These are phyloP conservation scores for Ctenopoma multispine DNA, from an alignment of 2,797 vertebrate species.

Conservation along the genomic window DNA sequence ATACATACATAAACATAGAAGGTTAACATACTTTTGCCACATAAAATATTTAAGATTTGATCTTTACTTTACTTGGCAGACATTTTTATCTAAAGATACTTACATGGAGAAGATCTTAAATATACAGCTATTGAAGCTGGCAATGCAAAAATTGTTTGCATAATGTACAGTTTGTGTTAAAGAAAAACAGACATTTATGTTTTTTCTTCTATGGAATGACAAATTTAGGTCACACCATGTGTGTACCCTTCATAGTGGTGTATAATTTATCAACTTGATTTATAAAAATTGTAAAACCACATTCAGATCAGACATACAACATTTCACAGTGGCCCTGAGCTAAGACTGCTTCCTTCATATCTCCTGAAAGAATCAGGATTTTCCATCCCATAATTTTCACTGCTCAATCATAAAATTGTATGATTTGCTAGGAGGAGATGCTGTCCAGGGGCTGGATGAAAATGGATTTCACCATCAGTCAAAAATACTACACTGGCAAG, in stretches of 20 bases:
- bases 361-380: constrained; percentile 28
- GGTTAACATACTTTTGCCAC: too few relatives aligned
- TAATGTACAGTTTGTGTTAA: background rate
- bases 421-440: constrained; percentile 35
- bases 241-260: background rate
- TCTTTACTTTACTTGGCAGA: too few relatives aligned
- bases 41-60: too few relatives aligned
- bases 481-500: constrained; percentile 34
- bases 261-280: constrained; percentile 29
- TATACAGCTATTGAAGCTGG: too few relatives aligned
- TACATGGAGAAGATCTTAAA: too few relatives aligned
- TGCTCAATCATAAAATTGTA: constrained; percentile 35
- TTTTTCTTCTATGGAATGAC: background rate
- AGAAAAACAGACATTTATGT: background rate
- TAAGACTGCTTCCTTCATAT: constrained; percentile 8
- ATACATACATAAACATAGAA: too few relatives aligned
- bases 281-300: constrained; percentile 16
- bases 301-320: constrained; percentile 34
- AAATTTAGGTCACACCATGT: background rate
- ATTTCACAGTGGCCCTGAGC: constrained; percentile 7
- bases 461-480: constrained; percentile 37
- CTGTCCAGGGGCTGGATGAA: constrained; percentile 4
- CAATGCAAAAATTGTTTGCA: too few relatives aligned
- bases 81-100: too few relatives aligned
- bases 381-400: constrained; percentile 25